Evolutionary conservation across 2,888 invertebrate species (phyloP), one percentile per base, ranked within the genome.

Genomic region (Drosophila mercatorum): DNA sequence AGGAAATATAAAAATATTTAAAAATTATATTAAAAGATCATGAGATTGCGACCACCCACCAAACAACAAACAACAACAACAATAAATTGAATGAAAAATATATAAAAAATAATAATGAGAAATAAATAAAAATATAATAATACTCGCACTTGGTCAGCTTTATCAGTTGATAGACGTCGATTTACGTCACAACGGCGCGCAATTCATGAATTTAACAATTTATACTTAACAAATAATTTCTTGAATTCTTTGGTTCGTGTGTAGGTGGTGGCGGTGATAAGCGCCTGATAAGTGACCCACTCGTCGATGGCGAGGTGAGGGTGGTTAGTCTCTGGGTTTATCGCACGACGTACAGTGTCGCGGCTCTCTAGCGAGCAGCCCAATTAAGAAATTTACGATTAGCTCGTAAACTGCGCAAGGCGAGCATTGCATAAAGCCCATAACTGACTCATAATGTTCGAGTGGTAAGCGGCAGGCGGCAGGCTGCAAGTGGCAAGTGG

Each of bases 181-280:
- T 83, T 87, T 87, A 83, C 83, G 87, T 83, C 83, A 83, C 83
- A 64, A 56, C 61, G 66, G 14, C 64, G 51, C 68, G 79, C 83
- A 83, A 81, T 83, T 86, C 84, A 80, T 84, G 80, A 81, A 82
- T 75, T 82, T 71, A 62, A 77, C 78, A 78, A 71, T 78, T 75
- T 71, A 70, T 70, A 67, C 66, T 74, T 65, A 74, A 75, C 57
- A 78, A 78, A 77, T 78, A 74, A 69, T 62, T 51, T 11, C 40
- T 57, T 59, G 14, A 52, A 60, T 57, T 57, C 47, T 38, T 8
- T n/a, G 43, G 11, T 46, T 46, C 31, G 41, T 67, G 75, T 72
- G 75, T 76, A 68, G 77, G 77, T 72, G 75, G 65, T 52, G 17
- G 26, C 38, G 28, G 5, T 43, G 57, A 57, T 57, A 57, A 57